phyloP scores from a whole-genome alignment of 1,140 invertebrate genomes.

The Ceratina japonica region DNA sequence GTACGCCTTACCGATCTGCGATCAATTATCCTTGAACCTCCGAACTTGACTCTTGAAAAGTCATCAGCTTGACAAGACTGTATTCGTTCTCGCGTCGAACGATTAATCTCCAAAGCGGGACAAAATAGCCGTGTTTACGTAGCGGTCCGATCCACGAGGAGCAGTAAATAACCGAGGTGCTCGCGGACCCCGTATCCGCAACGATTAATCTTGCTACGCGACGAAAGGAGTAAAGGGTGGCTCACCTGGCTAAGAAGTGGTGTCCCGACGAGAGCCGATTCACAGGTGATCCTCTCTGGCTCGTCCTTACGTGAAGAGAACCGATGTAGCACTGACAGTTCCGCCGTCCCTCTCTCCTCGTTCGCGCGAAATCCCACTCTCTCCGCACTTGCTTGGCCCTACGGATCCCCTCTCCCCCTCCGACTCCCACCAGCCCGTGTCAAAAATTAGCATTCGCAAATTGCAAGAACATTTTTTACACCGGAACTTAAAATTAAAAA shows the following conservation, averaged over 20 bases:
- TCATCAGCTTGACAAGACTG: not conserved
- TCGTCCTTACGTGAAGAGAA: conserved; percentile 69
- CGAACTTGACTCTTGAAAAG: too few relatives aligned
- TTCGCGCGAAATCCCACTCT: conserved; percentile 48
- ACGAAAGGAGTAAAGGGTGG: not conserved
- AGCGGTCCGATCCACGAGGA: conserved; percentile 3
- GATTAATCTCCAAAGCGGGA: conserved; percentile 10
- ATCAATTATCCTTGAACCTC: too few relatives aligned
- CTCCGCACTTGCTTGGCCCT: conserved; percentile 12
- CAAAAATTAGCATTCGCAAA: too few relatives aligned
- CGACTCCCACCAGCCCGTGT: conserved; percentile 37
- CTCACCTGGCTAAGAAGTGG: conserved; percentile 51
- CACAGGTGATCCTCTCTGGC: conserved; percentile 55
- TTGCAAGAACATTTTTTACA: too few relatives aligned
- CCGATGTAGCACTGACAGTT: conserved; percentile 68
- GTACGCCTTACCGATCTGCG: too few relatives aligned
- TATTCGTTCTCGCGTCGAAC: not conserved
- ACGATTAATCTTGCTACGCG: conserved; percentile 16
- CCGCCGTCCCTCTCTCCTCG: conserved; percentile 64
- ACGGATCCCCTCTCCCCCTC: conserved; percentile 47
- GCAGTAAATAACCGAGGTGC: conserved; percentile 10
- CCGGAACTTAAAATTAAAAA: too few relatives aligned
- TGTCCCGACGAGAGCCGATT: conserved; percentile 45
- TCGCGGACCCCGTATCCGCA: conserved; percentile 6
- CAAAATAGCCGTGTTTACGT: conserved; percentile 23